Base-by-base conservation (phyloP, 2,113 vertebrate species). In the Sylvia atricapilla region DNA sequence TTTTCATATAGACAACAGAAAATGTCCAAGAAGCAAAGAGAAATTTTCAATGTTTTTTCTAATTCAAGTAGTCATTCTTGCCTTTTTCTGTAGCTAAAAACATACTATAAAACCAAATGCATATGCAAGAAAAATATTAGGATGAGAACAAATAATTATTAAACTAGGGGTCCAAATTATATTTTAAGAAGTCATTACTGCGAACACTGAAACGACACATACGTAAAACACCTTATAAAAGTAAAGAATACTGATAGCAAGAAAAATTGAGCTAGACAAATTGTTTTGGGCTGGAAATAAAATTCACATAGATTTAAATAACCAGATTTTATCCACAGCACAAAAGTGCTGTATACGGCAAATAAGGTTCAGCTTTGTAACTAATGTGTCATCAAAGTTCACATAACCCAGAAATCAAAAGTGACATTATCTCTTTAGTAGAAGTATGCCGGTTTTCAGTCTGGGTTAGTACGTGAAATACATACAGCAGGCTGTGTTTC, bases 171-270 rank as follows among this genome's bases (percentile, higher is more conserved):
- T 63, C 24, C 46, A 90, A 84, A 78, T 67, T 88, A 84, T 62
- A 85, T 83, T 94, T 93, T 39, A 59, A 78, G n/a, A 89, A 86
- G 55, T 89, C 92, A 72, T 59, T 87, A 55, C 64, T 47, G 67
- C 78, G 70, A 92, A 82, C 59, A 75, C 75, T 96, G 84, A 94
- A 91, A 79, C 16, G 4, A 77, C 31, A 93, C 33, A 4, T 62
- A 63, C 43, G 28, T 52, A 73, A 89, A 90, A 87, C 46, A 77
- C 39, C 20, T 91, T 49, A 87, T 67, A 68, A 84, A 75, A 96
- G 52, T 1, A 72, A 41, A 83, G 11, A 58, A 73, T 47, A 79
- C 16, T 24, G 15, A 94, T 2, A 35, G 15, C 10, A 94, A 76
- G 41, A 79, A 31, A 76, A 39, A 15, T 13, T 44, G 12, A 78